Percentiles rank a stretch among this genome's conserved stretches.
Evolutionary conservation across 2,113 vertebrate genomes (phyloP).

Genomic region (Motacilla tschutschensis): DNA sequence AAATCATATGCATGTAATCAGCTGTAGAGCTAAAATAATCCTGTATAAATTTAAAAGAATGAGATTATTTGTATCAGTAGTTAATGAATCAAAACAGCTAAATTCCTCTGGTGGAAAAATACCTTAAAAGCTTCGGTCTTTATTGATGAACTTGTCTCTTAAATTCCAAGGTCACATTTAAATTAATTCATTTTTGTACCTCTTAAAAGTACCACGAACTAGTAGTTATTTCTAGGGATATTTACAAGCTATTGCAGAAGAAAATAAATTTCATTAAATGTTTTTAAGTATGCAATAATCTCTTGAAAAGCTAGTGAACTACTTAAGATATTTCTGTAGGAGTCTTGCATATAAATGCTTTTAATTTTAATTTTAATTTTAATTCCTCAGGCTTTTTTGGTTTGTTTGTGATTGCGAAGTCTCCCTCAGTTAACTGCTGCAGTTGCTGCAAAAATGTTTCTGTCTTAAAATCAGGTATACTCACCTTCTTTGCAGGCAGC

Average conservation of each 20-base stretch:
- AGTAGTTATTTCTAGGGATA: background rate
- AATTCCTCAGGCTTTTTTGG: background rate
- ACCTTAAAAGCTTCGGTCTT: background rate
- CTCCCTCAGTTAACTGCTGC: background rate
- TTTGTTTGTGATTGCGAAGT: background rate
- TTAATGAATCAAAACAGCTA: background rate
- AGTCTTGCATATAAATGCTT: background rate
- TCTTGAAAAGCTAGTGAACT: background rate
- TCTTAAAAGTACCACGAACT: background rate
- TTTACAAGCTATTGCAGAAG: background rate
- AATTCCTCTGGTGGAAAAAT: background rate
- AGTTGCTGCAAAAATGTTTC: background rate
- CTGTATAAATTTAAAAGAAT: background rate
- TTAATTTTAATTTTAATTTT: background rate
- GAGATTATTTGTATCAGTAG: background rate
- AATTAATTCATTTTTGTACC: background rate
- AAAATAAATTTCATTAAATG: background rate
- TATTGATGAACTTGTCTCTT: background rate
- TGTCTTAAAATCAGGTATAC: background rate
- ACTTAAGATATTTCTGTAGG: background rate
- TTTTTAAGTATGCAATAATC: background rate
- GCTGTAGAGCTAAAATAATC: background rate
- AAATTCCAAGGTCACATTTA: background rate
- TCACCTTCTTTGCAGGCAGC: background rate
- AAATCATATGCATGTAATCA: background rate